Percentiles rank a stretch among this genome's conserved stretches.
Evolutionary conservation across 2,888 invertebrate species (phyloP).

Genomic region (Tortrix viridana): DNA sequence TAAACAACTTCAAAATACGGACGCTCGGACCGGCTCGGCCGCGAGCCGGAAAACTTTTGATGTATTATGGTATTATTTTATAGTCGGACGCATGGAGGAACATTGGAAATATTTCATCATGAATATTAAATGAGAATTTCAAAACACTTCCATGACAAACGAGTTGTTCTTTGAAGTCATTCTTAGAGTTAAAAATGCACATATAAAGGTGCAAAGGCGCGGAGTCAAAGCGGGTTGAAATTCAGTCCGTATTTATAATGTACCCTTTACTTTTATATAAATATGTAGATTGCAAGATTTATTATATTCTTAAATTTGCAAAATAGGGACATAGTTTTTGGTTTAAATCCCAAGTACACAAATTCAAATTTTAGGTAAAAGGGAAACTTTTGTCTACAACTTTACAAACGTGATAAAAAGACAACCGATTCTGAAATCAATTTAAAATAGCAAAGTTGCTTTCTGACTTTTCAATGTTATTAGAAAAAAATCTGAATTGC

Average conservation of each 20-base stretch:
- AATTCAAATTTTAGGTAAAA: too few species aligned
- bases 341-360: too few species aligned
- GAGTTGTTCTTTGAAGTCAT: constrained; percentile 35
- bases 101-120: constrained; percentile 46
- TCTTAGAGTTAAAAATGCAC: constrained; percentile 10
- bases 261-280: too few species aligned
- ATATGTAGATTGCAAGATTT: too few species aligned
- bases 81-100: constrained; percentile 43
- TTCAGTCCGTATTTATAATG: background rate
- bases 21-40: constrained; percentile 49
- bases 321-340: too few species aligned
- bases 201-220: background rate
- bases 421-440: too few species aligned
- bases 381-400: too few species aligned
- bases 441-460: too few species aligned
- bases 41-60: constrained; percentile 58
- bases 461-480: too few species aligned
- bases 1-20: constrained; percentile 56
- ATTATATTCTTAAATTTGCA: too few species aligned
- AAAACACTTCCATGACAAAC: constrained; percentile 41
- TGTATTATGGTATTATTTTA: constrained; percentile 50
- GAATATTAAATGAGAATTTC: constrained; percentile 44
- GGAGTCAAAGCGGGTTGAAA: background rate
- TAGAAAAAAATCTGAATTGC: background rate
- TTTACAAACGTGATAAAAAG: too few species aligned